A percentile compares a stretch with the other conserved stretches of the same genome.
Conservation (phyloP, 2,888 invertebrate species). For the Nasonovia ribisnigri region DNA sequence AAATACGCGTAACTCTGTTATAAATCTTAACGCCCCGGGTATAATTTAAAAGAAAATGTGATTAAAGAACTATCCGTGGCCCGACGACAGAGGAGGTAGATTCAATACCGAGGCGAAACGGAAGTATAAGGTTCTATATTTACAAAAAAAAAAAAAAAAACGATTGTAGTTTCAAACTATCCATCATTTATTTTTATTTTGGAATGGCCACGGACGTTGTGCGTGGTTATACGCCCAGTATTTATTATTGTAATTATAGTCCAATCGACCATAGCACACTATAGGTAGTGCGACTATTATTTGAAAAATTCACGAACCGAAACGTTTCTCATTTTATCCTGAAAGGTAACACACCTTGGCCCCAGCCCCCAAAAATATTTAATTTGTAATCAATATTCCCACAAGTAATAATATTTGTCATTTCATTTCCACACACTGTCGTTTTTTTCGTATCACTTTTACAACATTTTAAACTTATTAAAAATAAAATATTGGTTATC, state of each 20-base stretch:
- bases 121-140: background rate
- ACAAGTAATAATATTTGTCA: background rate
- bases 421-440: background rate
- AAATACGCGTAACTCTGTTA: background rate
- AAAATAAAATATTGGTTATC: no score
- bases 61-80: background rate
- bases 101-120: background rate
- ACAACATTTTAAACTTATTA: no score
- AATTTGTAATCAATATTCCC: background rate
- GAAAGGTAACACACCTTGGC: no score
- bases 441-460: no score
- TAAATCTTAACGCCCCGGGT: background rate
- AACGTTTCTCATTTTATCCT: background rate
- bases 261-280: background rate
- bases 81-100: background rate
- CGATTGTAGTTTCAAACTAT: background rate
- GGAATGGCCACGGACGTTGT: background rate
- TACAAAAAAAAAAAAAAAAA: background rate
- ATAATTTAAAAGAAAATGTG: background rate
- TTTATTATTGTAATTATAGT: background rate
- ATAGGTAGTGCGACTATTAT: background rate
- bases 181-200: background rate
- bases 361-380: background rate
- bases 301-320: background rate
- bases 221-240: background rate